Evolutionary conservation across 2,113 vertebrate species (phyloP).

Genomic region (Podarcis cretensis): DNA sequence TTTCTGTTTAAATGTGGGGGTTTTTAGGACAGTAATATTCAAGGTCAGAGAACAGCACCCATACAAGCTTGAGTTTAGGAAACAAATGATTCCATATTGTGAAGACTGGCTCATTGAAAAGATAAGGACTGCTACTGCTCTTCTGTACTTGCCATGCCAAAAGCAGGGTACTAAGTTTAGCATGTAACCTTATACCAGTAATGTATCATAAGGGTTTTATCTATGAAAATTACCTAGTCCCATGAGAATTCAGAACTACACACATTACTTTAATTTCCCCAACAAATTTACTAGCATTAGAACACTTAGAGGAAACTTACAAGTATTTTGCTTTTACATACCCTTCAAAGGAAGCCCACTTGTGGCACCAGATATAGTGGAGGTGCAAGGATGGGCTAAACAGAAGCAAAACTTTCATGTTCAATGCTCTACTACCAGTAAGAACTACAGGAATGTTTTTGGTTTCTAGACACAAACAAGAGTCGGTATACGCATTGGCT

Average conservation of each 20-base stretch:
- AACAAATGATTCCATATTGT: neutral
- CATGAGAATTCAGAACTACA: slow-evolving; percentile 3
- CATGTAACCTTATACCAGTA: slow-evolving; percentile 11
- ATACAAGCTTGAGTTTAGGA: neutral
- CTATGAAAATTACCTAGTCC: slow-evolving; percentile 41
- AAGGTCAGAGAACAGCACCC: neutral
- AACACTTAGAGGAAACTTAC: neutral
- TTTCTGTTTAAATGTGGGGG: neutral
- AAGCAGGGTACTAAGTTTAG: slow-evolving; percentile 61
- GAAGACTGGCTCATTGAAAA: neutral
- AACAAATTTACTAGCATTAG: slow-evolving; percentile 9
- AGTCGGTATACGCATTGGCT: neutral
- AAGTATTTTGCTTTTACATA: neutral
- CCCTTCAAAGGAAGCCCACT: neutral
- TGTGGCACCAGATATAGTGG: neutral
- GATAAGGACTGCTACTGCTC: neutral
- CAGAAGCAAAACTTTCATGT: neutral
- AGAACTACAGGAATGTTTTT: neutral
- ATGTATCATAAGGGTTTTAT: slow-evolving; percentile 8
- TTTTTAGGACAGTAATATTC: neutral
- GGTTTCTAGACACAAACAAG: neutral
- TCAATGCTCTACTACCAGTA: neutral
- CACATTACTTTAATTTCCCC: rapidly evolving
- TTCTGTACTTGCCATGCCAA: slow-evolving; percentile 16
- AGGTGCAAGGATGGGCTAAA: neutral